phyloP scores from a whole-genome alignment of 2,113 vertebrate species.

The Rana temporaria region DNA sequence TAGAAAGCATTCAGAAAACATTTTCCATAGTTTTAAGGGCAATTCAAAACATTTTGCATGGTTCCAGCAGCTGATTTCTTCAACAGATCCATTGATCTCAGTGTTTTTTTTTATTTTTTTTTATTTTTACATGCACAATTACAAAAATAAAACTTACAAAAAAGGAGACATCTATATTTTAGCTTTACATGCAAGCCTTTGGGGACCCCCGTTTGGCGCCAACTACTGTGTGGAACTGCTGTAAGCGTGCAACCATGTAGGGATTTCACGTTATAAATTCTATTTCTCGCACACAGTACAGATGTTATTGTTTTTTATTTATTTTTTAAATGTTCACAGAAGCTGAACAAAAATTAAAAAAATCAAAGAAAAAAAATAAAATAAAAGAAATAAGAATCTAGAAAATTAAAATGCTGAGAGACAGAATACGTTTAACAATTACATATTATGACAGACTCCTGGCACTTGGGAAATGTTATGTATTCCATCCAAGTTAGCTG shows the following conservation, averaged over 20 bases:
- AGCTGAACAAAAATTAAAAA: conserved; percentile 63
- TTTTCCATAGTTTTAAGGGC: conserved; percentile 99
- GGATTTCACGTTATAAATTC: conserved; percentile 80
- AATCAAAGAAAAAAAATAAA: conserved; percentile 65
- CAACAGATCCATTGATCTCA: conserved; percentile 98
- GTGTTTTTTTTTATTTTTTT: conserved; percentile 86
- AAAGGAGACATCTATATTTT: conserved; percentile 94
- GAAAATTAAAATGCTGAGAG: conserved; percentile 68
- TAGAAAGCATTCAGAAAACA: conserved; percentile 99
- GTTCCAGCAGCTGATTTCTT: conserved; percentile 99
- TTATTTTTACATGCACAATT: conserved; percentile 93
- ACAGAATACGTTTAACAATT: conserved; percentile 73
- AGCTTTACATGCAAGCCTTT: conserved; percentile 99
- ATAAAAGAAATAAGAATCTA: not conserved
- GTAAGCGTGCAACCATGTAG: conserved; percentile 83
- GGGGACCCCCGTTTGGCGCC: conserved; percentile 87
- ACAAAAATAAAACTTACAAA: conserved; percentile 99
- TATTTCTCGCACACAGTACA: conserved; percentile 84
- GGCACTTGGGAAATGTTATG: conserved; percentile 75
- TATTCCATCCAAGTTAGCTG: conserved; percentile 72
- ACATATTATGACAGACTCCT: conserved; percentile 74
- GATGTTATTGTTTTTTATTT: conserved; percentile 62
- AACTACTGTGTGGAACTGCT: conserved; percentile 84
- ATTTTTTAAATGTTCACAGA: conserved; percentile 78
- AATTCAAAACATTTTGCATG: conserved; percentile 99